Evolutionary conservation across 2,888 invertebrate genomes (phyloP), one percentile per base, ranked within the genome.

Genomic region (Raillietiella orientalis): DNA sequence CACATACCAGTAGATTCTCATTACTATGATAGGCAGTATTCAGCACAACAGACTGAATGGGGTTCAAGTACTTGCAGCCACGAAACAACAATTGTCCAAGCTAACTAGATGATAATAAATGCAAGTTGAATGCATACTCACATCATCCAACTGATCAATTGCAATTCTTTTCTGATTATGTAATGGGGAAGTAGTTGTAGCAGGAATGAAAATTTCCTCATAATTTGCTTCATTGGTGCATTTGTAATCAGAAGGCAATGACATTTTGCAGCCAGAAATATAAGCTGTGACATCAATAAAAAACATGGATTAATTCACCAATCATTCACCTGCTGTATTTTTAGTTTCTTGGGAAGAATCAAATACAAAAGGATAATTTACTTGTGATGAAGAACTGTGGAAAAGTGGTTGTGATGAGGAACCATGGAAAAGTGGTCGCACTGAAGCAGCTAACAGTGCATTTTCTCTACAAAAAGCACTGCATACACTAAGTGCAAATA

Each of bases 1-100:
- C 96, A 47, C 93, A 93, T 29, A 99, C 79, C 26, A 99, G 49
- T 38, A 99, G 55, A 47, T 99, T 99, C 43, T 96, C 84, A 42
- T 90, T 87, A 3, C 75, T 77, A 38, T 72, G 65, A 50, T 93
- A 96, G 0, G 96, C 96, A 1, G 77, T 65, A 31, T 77, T 66
- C 46, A 69, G 96, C 1, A 99, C 93, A 23, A 90, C 67, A 0
- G 79, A 75, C 45, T 99, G 96, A 36, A 99, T 90, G 28, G 70
- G 56, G 48, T 99, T 99, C 17, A 99, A 52, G 26, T 61, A 55
- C 41, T 70, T 65, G 27, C 75, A 66, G 36, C 72, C 75, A 37
- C 62, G 59, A 45, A 96, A 99, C 0, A 75, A 84, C 48, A 67
- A 56, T 50, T 69, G 65, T 0, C 77, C 84, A 28, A 84, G 62